Base-by-base conservation (phyloP, 2,113 vertebrate genomes). In the Hystrix brachyura region DNA sequence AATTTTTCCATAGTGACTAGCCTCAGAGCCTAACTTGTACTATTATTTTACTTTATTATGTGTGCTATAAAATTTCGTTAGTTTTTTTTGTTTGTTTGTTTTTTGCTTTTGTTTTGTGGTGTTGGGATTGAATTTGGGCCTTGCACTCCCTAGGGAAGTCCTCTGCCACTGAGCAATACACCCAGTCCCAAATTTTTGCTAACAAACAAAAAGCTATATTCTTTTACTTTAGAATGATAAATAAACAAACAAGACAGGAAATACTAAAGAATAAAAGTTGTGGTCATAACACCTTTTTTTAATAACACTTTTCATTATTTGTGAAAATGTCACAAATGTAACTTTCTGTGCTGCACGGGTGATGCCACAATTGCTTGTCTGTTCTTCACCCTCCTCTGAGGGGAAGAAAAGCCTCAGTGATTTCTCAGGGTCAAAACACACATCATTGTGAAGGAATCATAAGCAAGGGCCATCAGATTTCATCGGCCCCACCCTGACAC, bases 341-440 rank as follows among this genome's bases (percentile, higher is more conserved):
- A 11, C 65, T 81, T 95, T 64, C 84, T 94, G n/a, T 84, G 64
- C 25, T 2, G 3, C 3, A 2, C 51, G 1, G 15, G 27, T 90
- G n/a, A 86, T 51, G 21, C 38, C 62, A 89, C 59, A 83, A 71
- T 17, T 91, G 14, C 12, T 81, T 91, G 29, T 85, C 71, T 67
- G 6, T 83, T 94, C 85, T 53, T 76, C 55, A 79, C 17, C 29
- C 46, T 87, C 27, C 55, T 79, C 32, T 93, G 76, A 38, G 29
- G 4, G 17, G 55, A 29, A 32, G 81, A 90, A 78, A 79, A 7
- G 27, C 6, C 32, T 65, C 48, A 46, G 8, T 89, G n/a, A 84
- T 94, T 96, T 95, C 79, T 95, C 76, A 94, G 71, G 48, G 19
- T 84, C 71, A 95, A 23, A 96, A 86, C n/a, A 76, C 32, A 71